Base-by-base conservation (phyloP, 2,113 vertebrate species). In the Irena cyanogastra region DNA sequence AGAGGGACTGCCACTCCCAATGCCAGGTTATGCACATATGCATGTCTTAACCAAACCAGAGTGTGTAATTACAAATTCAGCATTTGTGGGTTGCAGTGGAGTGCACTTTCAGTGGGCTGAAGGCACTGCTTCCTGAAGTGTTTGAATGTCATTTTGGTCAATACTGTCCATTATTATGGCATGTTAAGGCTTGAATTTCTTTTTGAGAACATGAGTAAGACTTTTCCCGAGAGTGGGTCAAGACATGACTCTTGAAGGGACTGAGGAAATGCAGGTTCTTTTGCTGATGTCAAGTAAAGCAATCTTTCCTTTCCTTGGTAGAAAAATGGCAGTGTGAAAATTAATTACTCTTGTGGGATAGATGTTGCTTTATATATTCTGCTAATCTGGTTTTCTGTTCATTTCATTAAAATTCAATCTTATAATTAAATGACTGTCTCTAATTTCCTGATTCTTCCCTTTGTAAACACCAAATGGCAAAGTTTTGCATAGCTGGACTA, bases 391-490 rank as follows among this genome's bases (percentile, higher is more conserved):
- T 78, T 94, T 92, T 90, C 52, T 86, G 10, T 78, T 63, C 30
- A 47, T 86, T 95, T 90, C 44, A 83, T 93, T 92, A 70, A 80
- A 83, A 74, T 89, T 78, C 56, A 59, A 4, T 81, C 39, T 31
- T 88, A 59, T 86, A 75, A 83, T 96, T 59, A 77, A 95, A 83
- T 20, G 54, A 66, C 30, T 70, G 47, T 3, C 44, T 90, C 47
- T 70, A 66, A 89, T 95, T 95, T 96, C 93, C 83, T 71, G 89
- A 44, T 83, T 90, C 35, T 92, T 88, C 42, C 56, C 11, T 66
- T 93, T 77, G 54, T 50, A 64, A 89, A 78, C 31, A 56, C 41
- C 5, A 2, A 72, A 83, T 83, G 76, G 31, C 35, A 31, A 77
- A 82, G 37, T 59, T 88, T 39, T 89, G 33, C 63, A 41, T 86